Percentiles rank a stretch among this genome's conserved stretches.
Conservation (phyloP, 2,797 vertebrate species). For the Phalloptychus januarius region DNA sequence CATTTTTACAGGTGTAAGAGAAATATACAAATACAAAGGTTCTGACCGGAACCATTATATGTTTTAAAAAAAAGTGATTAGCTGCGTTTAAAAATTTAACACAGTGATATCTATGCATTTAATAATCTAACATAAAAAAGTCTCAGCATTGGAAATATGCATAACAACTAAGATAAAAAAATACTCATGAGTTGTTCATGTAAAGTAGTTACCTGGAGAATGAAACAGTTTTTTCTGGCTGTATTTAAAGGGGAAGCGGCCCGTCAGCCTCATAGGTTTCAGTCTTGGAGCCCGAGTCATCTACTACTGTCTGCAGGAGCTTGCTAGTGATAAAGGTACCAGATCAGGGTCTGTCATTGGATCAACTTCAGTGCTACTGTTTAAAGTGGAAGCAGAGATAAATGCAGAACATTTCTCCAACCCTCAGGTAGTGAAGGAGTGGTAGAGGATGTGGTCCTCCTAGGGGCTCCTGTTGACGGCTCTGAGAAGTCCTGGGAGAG, state of each 20-base stretch:
- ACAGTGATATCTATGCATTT: no score
- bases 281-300: conserved; percentile 97
- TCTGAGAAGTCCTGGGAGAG: conserved; percentile 89
- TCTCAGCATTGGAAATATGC: not conserved
- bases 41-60: no score
- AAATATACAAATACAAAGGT: no score
- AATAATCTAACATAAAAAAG: no score
- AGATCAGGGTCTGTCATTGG: not conserved
- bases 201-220: not conserved
- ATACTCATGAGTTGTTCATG: not conserved
- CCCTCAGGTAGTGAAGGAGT: conserved; percentile 88
- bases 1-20: no score
- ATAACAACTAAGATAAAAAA: not conserved
- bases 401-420: conserved; percentile 2
- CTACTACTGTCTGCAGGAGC: conserved; percentile 96
- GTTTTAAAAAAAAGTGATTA: no score
- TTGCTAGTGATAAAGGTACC: conserved; percentile 92
- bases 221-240: conserved; percentile 5
- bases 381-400: not conserved
- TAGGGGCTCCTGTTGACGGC: conserved; percentile 95
- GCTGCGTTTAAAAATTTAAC: no score
- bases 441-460: conserved; percentile 90
- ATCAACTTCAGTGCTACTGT: not conserved
- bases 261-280: conserved; percentile 95
- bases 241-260: conserved; percentile 86